These are phyloP conservation scores for Campoletis raptor DNA, from an alignment of 2,888 invertebrate species.

Conservation along the genomic window DNA sequence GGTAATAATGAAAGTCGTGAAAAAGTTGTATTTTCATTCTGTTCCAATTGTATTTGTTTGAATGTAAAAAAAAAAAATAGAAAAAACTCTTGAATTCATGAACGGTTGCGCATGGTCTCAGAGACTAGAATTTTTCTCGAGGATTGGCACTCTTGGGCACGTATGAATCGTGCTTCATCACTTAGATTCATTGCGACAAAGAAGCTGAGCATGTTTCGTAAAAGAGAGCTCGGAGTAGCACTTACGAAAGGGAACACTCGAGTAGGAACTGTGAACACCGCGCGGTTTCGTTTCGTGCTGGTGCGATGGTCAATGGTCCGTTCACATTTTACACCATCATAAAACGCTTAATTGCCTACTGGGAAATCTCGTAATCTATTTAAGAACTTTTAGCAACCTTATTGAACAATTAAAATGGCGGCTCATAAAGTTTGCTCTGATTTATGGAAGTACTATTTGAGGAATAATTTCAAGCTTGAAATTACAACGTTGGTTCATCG, in stretches of 20 bases:
- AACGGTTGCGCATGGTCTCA: background rate
- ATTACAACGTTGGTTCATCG: background rate
- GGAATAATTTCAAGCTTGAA: background rate
- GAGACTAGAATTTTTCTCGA: background rate
- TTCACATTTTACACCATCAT: background rate
- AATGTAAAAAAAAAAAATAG: background rate
- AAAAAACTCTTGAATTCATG: background rate
- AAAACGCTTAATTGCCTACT: background rate
- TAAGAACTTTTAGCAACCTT: background rate
- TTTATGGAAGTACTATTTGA: background rate
- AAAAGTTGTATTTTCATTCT: background rate
- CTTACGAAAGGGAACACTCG: background rate
- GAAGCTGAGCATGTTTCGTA: background rate
- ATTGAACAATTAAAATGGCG: background rate
- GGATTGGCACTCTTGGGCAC: conserved; percentile 13
- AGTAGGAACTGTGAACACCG: background rate
- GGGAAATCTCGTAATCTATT: background rate
- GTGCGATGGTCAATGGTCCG: background rate
- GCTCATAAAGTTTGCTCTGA: background rate
- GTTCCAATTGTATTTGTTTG: background rate
- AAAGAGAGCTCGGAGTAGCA: background rate
- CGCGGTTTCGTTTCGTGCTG: background rate
- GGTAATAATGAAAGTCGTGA: background rate
- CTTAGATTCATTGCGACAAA: background rate
- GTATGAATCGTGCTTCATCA: conserved; percentile 9